Evolutionary conservation across 64 coral and sea anemone species (phyloP), one percentile per base, ranked within the genome.

Genomic region (Actinia tenebrosa): DNA sequence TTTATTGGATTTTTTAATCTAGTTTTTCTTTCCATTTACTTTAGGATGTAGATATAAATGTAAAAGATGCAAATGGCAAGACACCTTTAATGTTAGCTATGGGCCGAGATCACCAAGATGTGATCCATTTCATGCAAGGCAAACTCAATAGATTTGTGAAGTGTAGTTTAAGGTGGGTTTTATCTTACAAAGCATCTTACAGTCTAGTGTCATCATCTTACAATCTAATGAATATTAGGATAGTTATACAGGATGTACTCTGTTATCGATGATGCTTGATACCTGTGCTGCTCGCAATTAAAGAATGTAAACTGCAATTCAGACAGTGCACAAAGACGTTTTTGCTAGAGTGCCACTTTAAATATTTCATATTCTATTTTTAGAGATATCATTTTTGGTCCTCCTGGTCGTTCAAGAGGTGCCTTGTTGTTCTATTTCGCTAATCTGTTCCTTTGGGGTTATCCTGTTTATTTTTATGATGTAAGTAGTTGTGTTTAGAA

Each of bases 301-400:
- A 50, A 50, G 0, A 50, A 50, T 50, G 2, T 50, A 4, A 50
- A 50, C 7, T 5, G 47, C 47, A 50, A 5, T 50, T 50, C 47
- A 50, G 7, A 50, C 47, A 50, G 3, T 8, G 4, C 47, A 50
- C 30, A 50, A 50, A 50, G 47, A 50, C 47, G 0, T 66, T 7
- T 66, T 66, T 56, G 56, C 68, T 1, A 62, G 1, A 44, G 20
- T 20, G 20, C 47, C 47, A 50, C 47, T 58, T 37, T 61, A 71
- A 64, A 19, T 18, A 86, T 43, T 86, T 68, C 42, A 62, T 25
- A 9, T 84, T 60, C 7, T 61, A 19, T 75, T 83, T 84, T 58
- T 37, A 99, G 97, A 68, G 97, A 99, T 56, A 91, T 99, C 64
- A 80, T 99, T 26, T 99, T 99, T 89, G 97, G 97, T 10, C 97